phyloP scores from a whole-genome alignment of 2,113 vertebrate species.

The Mustelus asterias region DNA sequence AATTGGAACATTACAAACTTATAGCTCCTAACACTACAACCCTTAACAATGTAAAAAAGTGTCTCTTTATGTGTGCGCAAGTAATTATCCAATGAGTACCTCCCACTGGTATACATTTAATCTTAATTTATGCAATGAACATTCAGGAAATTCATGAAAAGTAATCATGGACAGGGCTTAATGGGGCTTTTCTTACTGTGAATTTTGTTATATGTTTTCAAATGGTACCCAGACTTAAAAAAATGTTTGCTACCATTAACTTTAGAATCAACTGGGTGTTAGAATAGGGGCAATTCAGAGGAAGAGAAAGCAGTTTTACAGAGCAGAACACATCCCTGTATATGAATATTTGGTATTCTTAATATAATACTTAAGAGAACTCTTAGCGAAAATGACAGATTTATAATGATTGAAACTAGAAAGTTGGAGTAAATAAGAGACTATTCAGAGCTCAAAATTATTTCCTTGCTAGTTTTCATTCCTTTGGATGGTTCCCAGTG shows the following conservation, averaged over 20 bases:
- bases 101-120: background rate
- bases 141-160: background rate
- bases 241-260: background rate
- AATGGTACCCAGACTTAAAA: background rate
- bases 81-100: background rate
- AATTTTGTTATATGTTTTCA: background rate
- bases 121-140: background rate
- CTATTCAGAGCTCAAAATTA: background rate
- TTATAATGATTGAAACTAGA: background rate
- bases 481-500: background rate
- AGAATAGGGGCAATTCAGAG: background rate
- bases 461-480: background rate
- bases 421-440: background rate
- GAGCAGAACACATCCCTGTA: background rate
- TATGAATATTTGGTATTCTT: background rate
- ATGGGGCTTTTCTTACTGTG: background rate
- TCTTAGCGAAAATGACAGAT: background rate
- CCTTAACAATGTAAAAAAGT: background rate
- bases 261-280: background rate
- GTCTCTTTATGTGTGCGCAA: background rate
- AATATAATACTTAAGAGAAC: background rate
- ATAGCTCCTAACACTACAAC: background rate
- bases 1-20: background rate
- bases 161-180: background rate
- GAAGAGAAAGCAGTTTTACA: background rate